Evolutionary conservation across 2,113 vertebrate genomes (phyloP), one percentile per base, ranked within the genome.

Genomic region (Irena cyanogastra): DNA sequence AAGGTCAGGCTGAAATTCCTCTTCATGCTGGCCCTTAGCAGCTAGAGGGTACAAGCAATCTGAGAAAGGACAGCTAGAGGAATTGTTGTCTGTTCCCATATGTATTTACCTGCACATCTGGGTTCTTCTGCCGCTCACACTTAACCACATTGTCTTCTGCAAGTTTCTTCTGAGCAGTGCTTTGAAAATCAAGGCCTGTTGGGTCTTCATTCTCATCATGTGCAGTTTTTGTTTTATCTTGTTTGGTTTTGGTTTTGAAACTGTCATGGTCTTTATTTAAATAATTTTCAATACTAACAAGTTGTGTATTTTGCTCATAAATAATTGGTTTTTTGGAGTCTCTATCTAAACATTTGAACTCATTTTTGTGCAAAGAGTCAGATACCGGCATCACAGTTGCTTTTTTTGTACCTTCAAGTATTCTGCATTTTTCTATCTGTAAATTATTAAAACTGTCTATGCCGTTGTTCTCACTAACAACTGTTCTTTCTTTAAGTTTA

Each of bases 131-230:
- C 81, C 71, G 90, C 87, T 98, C 97, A 94, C 97, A 96, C 26
- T 96, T 93, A 31, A 93, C 92, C 24, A 52, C 37, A 45, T 64
- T 94, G 9, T 97, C 97, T 85, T 98, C 98, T 45, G 93, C 37
- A 80, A 72, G 86, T 87, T 97, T 98, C 94, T 96, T 98, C 81
- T 98, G 98, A 87, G 96, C 96, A 96, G 95, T 95, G 94, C 96
- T 98, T 90, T 97, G 97, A 77, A 95, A 94, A 91, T 97, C 97
- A 6, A 97, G 94, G 56, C 97, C 94, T 28, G 81, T 91, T 44
- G 98, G 97, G 35, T 99, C 98, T 97, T 98, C 98, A 68, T 99
- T 99, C 95, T 99, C 98, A 92, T 98, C 98, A 31, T 97, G 98
- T 61, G 94, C 90, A 61, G 82, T 92, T 93, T 97, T 97, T 4